Evolutionary conservation across 1,140 invertebrate genomes (phyloP).

Genomic region (Anastrepha obliqua): DNA sequence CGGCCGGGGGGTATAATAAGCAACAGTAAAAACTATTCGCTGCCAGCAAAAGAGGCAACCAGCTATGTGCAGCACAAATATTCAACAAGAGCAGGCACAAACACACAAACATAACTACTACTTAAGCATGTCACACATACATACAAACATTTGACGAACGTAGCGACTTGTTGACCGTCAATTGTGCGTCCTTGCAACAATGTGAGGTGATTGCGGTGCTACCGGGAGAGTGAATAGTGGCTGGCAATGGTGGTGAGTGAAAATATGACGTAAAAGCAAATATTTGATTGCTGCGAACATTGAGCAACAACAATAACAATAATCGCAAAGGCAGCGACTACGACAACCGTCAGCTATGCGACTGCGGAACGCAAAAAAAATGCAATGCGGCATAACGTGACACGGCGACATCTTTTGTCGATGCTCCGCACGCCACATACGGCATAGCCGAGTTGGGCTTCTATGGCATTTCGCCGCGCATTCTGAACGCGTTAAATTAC

Average conservation of each 20-base stretch:
- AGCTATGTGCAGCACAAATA: slow-evolving; percentile 37
- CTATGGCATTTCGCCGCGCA: slow-evolving; percentile 18
- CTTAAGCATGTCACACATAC: neutral
- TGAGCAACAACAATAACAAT: slow-evolving; percentile 45
- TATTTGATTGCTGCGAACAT: slow-evolving; percentile 40
- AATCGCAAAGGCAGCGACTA: neutral
- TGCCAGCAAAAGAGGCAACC: neutral
- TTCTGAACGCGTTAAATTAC: slow-evolving; percentile 52
- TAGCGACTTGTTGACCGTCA: slow-evolving; percentile 2
- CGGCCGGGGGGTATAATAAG: neutral
- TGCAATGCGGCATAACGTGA: slow-evolving; percentile 50
- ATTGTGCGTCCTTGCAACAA: slow-evolving; percentile 1
- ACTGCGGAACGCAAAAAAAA: slow-evolving; percentile 44
- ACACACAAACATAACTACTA: neutral
- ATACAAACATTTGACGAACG: neutral
- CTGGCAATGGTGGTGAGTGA: neutral
- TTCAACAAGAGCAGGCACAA: neutral
- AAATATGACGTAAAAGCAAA: slow-evolving; percentile 49
- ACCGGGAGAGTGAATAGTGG: neutral
- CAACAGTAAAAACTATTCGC: slow-evolving; percentile 33
- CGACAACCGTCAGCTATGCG: slow-evolving; percentile 35
- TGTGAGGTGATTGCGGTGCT: neutral
- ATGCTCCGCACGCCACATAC: neutral
- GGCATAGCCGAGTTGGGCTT: neutral
- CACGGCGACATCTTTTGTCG: slow-evolving; percentile 31